These are phyloP conservation scores for Isoperla grammatica DNA, from an alignment of 2,888 invertebrate species.

Conservation along the genomic window DNA sequence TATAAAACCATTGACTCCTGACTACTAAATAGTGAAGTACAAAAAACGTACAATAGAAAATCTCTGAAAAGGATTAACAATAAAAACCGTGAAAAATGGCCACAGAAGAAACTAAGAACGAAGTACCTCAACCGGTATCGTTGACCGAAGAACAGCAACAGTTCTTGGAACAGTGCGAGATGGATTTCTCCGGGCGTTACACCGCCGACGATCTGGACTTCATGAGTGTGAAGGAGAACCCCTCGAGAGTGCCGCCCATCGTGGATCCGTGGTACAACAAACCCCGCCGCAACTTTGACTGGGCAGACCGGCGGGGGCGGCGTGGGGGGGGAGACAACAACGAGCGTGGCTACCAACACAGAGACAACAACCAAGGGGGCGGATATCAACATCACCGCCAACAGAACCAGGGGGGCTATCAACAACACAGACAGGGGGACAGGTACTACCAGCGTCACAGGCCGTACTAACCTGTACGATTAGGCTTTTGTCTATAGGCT, in stretches of 20 bases:
- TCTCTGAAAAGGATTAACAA: no score
- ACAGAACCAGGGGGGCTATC: conserved; percentile 18
- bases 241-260: conserved; percentile 43
- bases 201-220: conserved; percentile 44
- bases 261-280: conserved; percentile 42
- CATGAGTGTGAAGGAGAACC: conserved; percentile 40
- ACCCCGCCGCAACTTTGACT: conserved; percentile 28
- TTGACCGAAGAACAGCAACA: conserved; percentile 42
- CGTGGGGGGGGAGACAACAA: neutral
- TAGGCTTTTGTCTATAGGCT: no score
- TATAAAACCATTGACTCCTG: no score
- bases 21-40: no score
- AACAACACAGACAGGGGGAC: conserved; percentile 14
- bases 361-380: conserved; percentile 9
- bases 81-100: neutral
- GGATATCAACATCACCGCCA: conserved; percentile 9
- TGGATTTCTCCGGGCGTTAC: conserved; percentile 44
- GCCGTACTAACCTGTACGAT: conserved; percentile 7
- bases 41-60: no score
- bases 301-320: conserved; percentile 15
- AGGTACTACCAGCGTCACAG: conserved; percentile 13
- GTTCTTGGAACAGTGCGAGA: conserved; percentile 44
- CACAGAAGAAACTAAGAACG: neutral
- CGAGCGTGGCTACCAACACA: conserved; percentile 13
- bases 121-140: neutral